Conservation (phyloP, 2,888 invertebrate species). For the Furcula furcula region DNA sequence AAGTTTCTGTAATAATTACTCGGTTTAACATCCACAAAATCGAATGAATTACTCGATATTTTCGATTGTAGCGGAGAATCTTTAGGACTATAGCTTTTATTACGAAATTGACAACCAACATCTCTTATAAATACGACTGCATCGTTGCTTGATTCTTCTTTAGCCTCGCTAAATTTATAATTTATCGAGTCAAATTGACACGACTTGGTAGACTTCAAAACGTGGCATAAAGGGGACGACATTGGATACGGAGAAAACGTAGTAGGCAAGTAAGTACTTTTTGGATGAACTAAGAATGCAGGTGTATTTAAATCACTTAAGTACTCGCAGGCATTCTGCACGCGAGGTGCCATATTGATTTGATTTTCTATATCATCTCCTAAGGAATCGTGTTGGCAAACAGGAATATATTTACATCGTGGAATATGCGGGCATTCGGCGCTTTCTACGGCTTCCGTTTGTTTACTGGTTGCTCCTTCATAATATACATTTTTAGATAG, state of each 20-base stretch:
- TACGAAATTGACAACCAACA: conserved; percentile 68
- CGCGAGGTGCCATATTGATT: conserved; percentile 32
- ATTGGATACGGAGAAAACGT: conserved; percentile 34
- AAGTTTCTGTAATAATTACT: conserved; percentile 42
- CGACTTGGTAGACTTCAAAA: conserved; percentile 51
- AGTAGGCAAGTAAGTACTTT: conserved; percentile 28
- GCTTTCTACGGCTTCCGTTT: conserved; percentile 33
- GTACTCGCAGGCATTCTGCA: conserved; percentile 45
- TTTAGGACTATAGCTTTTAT: conserved; percentile 37
- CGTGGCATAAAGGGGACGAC: conserved; percentile 26
- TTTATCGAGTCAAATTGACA: conserved; percentile 54
- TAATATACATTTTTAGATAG: conserved; percentile 52
- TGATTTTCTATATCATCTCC: conserved; percentile 36
- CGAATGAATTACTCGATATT: conserved; percentile 48
- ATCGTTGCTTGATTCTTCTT: conserved; percentile 36
- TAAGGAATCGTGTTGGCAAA: conserved; percentile 41
- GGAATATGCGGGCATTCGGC: conserved; percentile 36
- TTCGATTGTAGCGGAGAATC: conserved; percentile 41
- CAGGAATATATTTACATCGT: conserved; percentile 42
- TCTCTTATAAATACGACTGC: conserved; percentile 65
- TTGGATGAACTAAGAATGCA: conserved; percentile 35
- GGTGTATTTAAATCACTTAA: conserved; percentile 11
- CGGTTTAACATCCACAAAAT: conserved; percentile 38
- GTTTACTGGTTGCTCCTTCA: conserved; percentile 40
- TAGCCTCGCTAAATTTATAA: conserved; percentile 23